These are phyloP conservation scores for Cyphomyrus plagiostoma DNA, from an alignment of 2,113 vertebrate species.

Conservation along the genomic window DNA sequence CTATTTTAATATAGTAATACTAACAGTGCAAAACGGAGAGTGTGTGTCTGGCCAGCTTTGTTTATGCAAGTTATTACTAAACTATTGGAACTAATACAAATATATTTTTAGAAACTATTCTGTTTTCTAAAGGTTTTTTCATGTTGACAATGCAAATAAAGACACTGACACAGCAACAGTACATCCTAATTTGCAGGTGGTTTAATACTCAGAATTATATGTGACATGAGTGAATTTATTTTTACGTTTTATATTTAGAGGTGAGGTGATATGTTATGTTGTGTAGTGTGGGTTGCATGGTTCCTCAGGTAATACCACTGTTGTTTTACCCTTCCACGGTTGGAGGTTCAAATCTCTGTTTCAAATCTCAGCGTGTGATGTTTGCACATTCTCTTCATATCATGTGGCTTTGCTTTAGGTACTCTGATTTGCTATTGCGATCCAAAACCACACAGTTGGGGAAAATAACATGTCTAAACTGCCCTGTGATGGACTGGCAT, in stretches of 20 bases:
- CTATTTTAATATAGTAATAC: background rate
- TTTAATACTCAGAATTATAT: background rate
- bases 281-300: background rate
- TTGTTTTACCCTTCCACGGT: background rate
- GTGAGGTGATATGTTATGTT: background rate
- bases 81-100: background rate
- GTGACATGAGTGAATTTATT: background rate
- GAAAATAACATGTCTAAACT: background rate
- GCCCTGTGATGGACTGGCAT: background rate
- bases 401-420: background rate
- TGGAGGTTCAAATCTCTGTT: background rate
- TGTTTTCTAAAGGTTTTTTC: background rate
- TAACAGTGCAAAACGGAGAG: background rate
- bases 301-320: background rate
- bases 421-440: background rate
- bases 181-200: background rate
- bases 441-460: background rate
- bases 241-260: background rate
- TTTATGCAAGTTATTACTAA: background rate
- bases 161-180: background rate
- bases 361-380: background rate
- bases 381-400: background rate
- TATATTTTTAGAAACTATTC: background rate
- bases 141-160: background rate
- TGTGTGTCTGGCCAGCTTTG: background rate